Conservation (phyloP, 2,113 vertebrate species). For the Malurus cyaneus region DNA sequence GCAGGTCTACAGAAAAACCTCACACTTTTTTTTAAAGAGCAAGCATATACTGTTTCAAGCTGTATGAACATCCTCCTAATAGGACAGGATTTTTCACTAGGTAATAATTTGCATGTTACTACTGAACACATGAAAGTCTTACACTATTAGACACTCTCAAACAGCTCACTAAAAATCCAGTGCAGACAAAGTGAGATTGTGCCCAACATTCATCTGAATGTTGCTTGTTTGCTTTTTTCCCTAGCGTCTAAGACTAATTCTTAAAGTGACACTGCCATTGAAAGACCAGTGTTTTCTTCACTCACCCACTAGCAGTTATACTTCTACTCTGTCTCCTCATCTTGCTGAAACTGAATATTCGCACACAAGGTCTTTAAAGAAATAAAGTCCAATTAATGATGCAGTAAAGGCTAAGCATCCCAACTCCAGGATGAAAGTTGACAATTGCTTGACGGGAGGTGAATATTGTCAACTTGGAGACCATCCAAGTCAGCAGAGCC, state of each 20-base stretch:
- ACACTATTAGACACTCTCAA: not conserved
- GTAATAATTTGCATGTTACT: not conserved
- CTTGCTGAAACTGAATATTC: not conserved
- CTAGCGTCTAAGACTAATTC: not conserved
- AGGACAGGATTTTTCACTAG: not conserved
- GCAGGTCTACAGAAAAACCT: not conserved
- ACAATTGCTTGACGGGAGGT: not conserved
- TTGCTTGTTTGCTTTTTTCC: fast-evolving
- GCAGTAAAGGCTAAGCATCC: not conserved
- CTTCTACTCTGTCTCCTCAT: not conserved
- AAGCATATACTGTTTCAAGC: not conserved
- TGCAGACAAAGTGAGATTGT: not conserved
- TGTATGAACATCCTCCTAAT: not conserved
- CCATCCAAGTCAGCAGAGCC: not conserved
- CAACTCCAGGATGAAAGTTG: not conserved
- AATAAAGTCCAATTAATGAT: not conserved
- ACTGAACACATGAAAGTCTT: not conserved
- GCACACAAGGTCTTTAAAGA: not conserved
- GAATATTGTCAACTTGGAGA: not conserved
- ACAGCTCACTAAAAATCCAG: not conserved
- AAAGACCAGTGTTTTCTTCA: not conserved
- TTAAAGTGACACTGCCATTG: not conserved
- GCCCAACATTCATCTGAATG: not conserved
- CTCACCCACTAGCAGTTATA: not conserved
- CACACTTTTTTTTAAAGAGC: not conserved